Evolutionary conservation across 2,797 vertebrate species (phyloP).

Genomic region (Sarcophilus harrisii): DNA sequence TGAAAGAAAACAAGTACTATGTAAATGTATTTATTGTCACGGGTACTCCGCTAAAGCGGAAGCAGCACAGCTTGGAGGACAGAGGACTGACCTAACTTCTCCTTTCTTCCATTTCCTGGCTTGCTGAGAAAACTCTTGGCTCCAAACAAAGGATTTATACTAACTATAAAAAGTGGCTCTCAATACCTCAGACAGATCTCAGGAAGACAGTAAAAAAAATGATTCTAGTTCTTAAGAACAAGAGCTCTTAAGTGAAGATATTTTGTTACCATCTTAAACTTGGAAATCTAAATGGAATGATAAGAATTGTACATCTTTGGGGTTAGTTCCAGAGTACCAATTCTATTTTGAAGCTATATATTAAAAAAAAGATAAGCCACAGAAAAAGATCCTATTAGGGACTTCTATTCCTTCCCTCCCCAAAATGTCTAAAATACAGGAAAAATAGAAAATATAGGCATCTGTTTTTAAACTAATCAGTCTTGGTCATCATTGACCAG

Average conservation of each 20-base stretch:
- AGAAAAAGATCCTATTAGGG: background rate
- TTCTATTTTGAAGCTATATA: background rate
- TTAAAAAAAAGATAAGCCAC: background rate
- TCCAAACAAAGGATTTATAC: background rate
- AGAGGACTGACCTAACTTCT: background rate
- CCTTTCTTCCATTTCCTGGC: background rate
- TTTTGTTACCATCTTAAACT: background rate
- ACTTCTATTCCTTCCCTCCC: background rate
- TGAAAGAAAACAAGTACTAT: background rate
- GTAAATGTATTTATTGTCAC: background rate
- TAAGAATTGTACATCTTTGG: background rate
- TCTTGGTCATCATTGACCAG: background rate
- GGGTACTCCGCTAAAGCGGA: background rate
- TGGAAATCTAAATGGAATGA: background rate
- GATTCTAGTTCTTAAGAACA: background rate
- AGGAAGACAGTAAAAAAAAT: background rate
- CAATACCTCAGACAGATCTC: background rate
- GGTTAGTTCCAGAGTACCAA: background rate
- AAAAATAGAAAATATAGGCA: background rate
- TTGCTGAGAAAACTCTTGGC: background rate
- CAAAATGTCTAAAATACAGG: background rate
- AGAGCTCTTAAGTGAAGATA: background rate
- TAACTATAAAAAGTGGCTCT: background rate
- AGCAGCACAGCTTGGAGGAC: background rate
- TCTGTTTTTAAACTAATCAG: background rate